Base-by-base conservation (phyloP, 2,888 invertebrate species). In the Caenorhabditis sp. region DNA sequence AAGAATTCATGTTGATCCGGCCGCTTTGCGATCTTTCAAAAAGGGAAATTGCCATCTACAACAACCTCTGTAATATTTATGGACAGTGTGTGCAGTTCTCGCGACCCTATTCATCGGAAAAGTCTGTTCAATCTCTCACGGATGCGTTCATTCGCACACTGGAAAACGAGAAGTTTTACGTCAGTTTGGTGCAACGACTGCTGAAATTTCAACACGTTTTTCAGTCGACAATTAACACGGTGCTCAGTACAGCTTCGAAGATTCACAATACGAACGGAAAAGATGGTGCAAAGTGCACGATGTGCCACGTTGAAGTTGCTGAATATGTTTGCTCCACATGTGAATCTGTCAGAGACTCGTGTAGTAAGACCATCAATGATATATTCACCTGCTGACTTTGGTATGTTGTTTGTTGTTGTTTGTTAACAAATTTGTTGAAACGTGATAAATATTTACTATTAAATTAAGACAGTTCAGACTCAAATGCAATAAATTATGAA, bases 221-320 rank as follows among this genome's bases (percentile, higher is more conserved):
- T 66, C 81, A 88, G 84, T 80, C 87, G 8, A 89, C 89, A 10
- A 82, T 87, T 59, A 84, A 87, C 24, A 88, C 89, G 2, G 86
- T 89, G 35, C 24, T 89, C 19, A 86, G 86, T 63, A 86, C 88
- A 0, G 85, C 87, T 3, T 59, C 84, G 28, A 89, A 89, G 56
- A 85, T 89, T 26, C 87, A 87, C 47, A 73, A 69, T 22, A 38
- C 28, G 4, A 58, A 10, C 8, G 69, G 66, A 22, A 61, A 70
- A 19, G 49, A 28, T 12, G 24, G 38, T 10, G 22, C 58, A 7
- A 51, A 1, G 10, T 83, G 83, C 44, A 24, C 28, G 2, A 47
- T 83, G 2, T 83, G 83, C 10, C 49, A 69, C n/a, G 64, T 83
- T 1, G 83, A 83, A 41, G 12, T 35, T 24, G 51, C 68, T 10